Conservation (phyloP, 2,113 vertebrate genomes). For the Proterorhinus semilunaris region DNA sequence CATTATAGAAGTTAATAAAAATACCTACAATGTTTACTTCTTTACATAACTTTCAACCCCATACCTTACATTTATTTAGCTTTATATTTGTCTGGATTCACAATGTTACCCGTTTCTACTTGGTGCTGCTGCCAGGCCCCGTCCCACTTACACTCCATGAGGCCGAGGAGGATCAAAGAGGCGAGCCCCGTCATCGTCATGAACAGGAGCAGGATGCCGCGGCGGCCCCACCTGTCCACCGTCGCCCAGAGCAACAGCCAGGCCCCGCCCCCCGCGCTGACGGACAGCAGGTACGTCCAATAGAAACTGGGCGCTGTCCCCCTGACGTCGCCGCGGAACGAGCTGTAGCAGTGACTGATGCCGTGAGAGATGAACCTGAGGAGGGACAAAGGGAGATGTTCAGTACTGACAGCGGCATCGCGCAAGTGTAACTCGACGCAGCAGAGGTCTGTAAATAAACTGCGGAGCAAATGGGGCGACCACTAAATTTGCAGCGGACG, state of each 20-base stretch:
- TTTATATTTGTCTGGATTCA: no score
- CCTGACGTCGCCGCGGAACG: slow-evolving; percentile 79
- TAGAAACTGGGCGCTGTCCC: slow-evolving; percentile 82
- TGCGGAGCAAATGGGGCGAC: not conserved
- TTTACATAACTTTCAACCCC: no score
- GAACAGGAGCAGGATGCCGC: slow-evolving; percentile 84
- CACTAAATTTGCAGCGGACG: not conserved
- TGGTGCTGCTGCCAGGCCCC: not conserved
- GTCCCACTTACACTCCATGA: slow-evolving; percentile 83
- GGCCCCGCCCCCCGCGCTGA: slow-evolving; percentile 82
- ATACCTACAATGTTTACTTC: no score
- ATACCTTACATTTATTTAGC: no score
- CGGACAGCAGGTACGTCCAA: slow-evolving; percentile 84
- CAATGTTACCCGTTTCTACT: no score
- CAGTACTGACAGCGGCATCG: no score
- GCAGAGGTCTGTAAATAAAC: slow-evolving; percentile 14
- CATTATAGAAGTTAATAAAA: no score
- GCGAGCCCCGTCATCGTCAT: slow-evolving; percentile 87
- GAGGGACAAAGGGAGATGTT: not conserved
- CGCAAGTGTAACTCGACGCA: slow-evolving; percentile 13
- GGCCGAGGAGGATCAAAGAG: slow-evolving; percentile 84
- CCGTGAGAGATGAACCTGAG: slow-evolving; percentile 87
- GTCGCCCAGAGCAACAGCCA: slow-evolving; percentile 84
- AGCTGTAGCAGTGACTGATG: slow-evolving; percentile 88
- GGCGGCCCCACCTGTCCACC: slow-evolving; percentile 84